A percentile compares a stretch with the other conserved stretches of the same genome.
Conservation (phyloP, 2,113 vertebrate genomes). For the Laticauda colubrina region DNA sequence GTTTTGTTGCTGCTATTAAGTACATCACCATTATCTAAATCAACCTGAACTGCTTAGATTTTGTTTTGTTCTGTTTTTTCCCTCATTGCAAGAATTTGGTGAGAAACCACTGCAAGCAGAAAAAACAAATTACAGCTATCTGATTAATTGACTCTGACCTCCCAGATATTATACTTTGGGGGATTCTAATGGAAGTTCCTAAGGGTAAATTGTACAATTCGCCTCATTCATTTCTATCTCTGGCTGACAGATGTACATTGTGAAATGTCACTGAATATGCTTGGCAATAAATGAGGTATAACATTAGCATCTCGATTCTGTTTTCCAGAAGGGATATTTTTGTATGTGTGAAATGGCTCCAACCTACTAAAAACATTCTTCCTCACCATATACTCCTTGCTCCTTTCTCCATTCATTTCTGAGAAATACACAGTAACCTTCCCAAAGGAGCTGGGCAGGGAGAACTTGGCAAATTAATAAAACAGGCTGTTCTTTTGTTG, state of each 20-base stretch:
- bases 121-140: conserved; percentile 74
- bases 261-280: conserved; percentile 83
- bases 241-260: conserved; percentile 87
- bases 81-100: conserved; percentile 68
- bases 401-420: conserved; percentile 57
- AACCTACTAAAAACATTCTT: conserved; percentile 71
- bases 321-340: conserved; percentile 74
- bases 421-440: conserved; percentile 47
- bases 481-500: conserved; percentile 53
- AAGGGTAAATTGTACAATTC: conserved; percentile 81
- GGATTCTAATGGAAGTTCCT: conserved; percentile 83
- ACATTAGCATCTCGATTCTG: conserved; percentile 78
- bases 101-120: conserved; percentile 63
- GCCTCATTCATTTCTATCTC: conserved; percentile 80
- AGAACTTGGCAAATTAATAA: conserved; percentile 52
- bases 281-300: conserved; percentile 81
- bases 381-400: conserved; percentile 38
- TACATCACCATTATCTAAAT: conserved; percentile 42
- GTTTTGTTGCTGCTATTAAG: conserved; percentile 48
- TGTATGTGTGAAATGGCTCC: conserved; percentile 76
- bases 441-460: conserved; percentile 38
- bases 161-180: conserved; percentile 84
- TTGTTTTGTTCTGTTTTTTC: conserved; percentile 41
- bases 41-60: conserved; percentile 3
- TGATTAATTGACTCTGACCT: conserved; percentile 91